These are phyloP conservation scores for Luperina nickerlii DNA, from an alignment of 2,888 invertebrate genomes.

Conservation along the genomic window DNA sequence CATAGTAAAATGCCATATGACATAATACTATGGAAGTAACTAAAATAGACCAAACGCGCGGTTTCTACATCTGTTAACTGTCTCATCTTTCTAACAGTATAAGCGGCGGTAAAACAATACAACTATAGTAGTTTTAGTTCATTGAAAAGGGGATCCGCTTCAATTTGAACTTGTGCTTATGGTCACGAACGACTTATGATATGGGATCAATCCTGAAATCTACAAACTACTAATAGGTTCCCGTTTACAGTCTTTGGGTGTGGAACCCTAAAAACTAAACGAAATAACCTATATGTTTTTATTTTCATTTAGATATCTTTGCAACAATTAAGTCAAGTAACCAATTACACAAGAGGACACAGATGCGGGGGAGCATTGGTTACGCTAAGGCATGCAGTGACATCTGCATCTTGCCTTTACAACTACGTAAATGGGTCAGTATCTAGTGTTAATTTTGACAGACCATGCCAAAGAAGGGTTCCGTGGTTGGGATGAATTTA, in stretches of 20 bases:
- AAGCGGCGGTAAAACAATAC: too few relatives aligned
- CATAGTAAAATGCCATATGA: too few relatives aligned
- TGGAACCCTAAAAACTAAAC: not conserved
- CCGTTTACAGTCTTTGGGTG: not conserved
- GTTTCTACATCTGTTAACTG: too few relatives aligned
- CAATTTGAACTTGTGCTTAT: not conserved
- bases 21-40: too few relatives aligned
- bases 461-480: not conserved
- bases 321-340: constrained; percentile 53
- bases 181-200: not conserved
- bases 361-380: constrained; percentile 71
- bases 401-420: constrained; percentile 67
- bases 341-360: constrained; percentile 58
- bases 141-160: not conserved
- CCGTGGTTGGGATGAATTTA: not conserved
- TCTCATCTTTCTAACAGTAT: too few relatives aligned
- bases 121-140: not conserved
- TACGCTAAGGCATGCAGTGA: constrained; percentile 65
- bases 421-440: constrained; percentile 55
- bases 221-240: not conserved
- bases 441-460: not conserved
- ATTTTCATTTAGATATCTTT: constrained; percentile 66
- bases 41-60: too few relatives aligned
- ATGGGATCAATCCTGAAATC: not conserved
- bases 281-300: not conserved